Evolutionary conservation across 2,888 invertebrate species (phyloP).

Genomic region (Masnerella sp.): DNA sequence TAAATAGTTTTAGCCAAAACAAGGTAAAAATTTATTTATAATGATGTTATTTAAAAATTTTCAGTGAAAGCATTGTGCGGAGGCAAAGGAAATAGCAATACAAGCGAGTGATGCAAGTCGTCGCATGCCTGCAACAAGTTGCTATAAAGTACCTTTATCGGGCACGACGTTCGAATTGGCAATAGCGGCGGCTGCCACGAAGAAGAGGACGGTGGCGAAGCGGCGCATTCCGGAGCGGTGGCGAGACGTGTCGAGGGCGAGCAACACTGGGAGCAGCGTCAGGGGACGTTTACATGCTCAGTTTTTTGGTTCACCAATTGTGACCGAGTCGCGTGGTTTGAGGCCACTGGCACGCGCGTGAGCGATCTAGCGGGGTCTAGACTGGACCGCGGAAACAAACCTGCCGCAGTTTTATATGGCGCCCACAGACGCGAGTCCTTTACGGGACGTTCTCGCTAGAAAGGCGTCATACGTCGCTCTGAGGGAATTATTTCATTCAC

Average conservation of each 20-base stretch:
- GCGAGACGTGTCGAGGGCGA: background rate
- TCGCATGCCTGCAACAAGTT: no score
- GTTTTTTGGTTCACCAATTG: background rate
- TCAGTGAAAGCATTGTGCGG: no score
- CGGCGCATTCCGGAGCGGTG: conserved; percentile 60
- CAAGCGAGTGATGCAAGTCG: background rate
- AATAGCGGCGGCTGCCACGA: conserved; percentile 64
- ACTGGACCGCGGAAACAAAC: conserved; percentile 72
- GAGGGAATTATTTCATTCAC: conserved; percentile 55
- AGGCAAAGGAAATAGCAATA: no score
- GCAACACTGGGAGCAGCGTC: background rate
- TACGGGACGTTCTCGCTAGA: conserved; percentile 62
- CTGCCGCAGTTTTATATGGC: conserved; percentile 75
- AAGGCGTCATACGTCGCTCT: conserved; percentile 58
- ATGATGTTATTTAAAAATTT: no score
- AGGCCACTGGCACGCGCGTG: conserved; percentile 62
- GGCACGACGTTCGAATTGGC: conserved; percentile 65
- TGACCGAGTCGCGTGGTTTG: conserved; percentile 49
- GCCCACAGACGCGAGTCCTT: conserved; percentile 72
- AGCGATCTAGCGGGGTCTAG: conserved; percentile 64
- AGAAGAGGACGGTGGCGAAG: conserved; percentile 59
- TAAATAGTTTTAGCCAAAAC: no score
- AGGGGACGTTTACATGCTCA: background rate
- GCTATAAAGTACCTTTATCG: conserved; percentile 72
- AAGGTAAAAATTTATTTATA: no score